Percentiles rank a stretch among this genome's conserved stretches.
Evolutionary conservation across 2,888 invertebrate genomes (phyloP).

Genomic region (Drosophila pseudotakahashii): DNA sequence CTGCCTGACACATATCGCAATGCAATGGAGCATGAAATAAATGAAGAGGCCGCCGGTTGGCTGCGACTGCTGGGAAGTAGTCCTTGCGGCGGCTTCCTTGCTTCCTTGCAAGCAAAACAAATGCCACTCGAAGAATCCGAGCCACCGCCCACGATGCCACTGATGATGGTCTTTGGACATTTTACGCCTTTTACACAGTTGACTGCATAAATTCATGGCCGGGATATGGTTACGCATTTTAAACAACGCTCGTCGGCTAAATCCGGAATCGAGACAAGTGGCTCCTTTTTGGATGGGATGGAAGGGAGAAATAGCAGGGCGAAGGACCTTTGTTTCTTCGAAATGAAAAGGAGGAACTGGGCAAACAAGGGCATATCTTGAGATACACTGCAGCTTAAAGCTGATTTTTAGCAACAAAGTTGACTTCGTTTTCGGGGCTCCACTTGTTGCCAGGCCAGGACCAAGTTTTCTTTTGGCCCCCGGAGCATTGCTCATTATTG

Average conservation of each 20-base stretch:
- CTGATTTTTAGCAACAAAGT: constrained; percentile 37
- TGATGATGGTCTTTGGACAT: constrained; percentile 50
- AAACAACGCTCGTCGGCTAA: constrained; percentile 46
- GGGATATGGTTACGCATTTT: constrained; percentile 63
- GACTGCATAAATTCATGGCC: constrained; percentile 66
- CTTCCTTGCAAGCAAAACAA: constrained; percentile 48
- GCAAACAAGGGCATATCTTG: constrained; percentile 25
- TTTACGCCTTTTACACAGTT: constrained; percentile 74
- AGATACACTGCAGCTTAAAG: constrained; percentile 42
- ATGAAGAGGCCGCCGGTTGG: constrained; percentile 54
- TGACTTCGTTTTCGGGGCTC: constrained; percentile 27
- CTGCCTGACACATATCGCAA: constrained; percentile 72
- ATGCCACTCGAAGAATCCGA: constrained; percentile 18
- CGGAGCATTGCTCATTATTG: constrained; percentile 67
- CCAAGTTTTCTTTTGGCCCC: constrained; percentile 52
- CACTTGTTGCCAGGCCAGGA: constrained; percentile 59
- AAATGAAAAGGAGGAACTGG: constrained; percentile 32
- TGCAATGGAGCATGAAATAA: constrained; percentile 80
- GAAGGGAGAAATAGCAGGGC: too few species aligned
- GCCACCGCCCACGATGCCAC: constrained; percentile 13
- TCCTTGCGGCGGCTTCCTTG: constrained; percentile 29
- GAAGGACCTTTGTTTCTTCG: constrained; percentile 18
- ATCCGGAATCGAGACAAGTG: constrained; percentile 3
- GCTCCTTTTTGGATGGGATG: not conserved
- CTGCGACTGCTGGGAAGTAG: constrained; percentile 16